Conservation (phyloP, 2,113 vertebrate species). For the Poecilia latipinna region DNA sequence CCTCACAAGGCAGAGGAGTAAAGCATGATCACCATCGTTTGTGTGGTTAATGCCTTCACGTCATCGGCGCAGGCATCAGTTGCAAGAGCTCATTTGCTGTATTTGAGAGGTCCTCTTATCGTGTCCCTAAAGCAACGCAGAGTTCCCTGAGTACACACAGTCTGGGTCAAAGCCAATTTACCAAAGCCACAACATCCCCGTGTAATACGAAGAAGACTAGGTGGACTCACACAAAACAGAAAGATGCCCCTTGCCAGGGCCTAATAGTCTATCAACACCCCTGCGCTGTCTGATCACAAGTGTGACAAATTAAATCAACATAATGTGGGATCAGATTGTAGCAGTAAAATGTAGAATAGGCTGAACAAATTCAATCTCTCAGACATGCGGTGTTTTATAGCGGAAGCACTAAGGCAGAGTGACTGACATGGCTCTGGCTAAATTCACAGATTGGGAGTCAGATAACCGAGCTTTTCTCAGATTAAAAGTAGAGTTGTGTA, state of each 20-base stretch:
- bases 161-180: slow-evolving; percentile 38
- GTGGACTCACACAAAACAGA: slow-evolving; percentile 31
- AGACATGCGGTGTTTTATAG: slow-evolving; percentile 29
- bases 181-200: slow-evolving; percentile 23
- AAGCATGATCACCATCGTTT: not conserved
- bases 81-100: slow-evolving; percentile 56
- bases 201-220: slow-evolving; percentile 57
- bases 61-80: slow-evolving; percentile 39
- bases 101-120: slow-evolving; percentile 50
- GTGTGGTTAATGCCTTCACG: slow-evolving; percentile 42
- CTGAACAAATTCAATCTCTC: slow-evolving; percentile 57
- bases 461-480: slow-evolving; percentile 26
- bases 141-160: slow-evolving; percentile 48
- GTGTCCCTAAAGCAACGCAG: slow-evolving; percentile 29
- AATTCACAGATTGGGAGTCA: slow-evolving; percentile 25
- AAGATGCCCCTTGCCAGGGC: slow-evolving; percentile 25
- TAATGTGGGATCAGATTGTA: slow-evolving; percentile 56
- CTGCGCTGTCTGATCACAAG: slow-evolving; percentile 34
- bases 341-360: slow-evolving; percentile 49
- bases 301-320: slow-evolving; percentile 65
- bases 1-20: not conserved
- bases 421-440: slow-evolving; percentile 32
- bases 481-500: slow-evolving; percentile 20
- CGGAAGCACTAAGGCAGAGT: slow-evolving; percentile 38
- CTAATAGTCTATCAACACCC: slow-evolving; percentile 57